A percentile compares a stretch with the other conserved stretches of the same genome.
phyloP scores from a whole-genome alignment of 2,888 invertebrate species.

The Scaptomyza caliginosa region DNA sequence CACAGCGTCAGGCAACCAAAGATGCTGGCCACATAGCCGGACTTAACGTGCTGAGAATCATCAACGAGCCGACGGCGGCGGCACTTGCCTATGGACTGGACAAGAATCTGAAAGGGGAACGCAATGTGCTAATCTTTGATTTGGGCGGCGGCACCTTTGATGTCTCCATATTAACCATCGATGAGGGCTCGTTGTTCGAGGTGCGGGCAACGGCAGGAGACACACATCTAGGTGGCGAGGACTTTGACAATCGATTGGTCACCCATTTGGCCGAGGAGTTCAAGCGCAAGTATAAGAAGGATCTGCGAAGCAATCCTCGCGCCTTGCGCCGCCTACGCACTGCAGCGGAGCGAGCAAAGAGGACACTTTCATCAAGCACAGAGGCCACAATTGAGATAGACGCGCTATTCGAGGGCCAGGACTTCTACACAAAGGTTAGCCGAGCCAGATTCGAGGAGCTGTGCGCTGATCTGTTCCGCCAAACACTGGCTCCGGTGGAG shows the following conservation, averaged over 20 bases:
- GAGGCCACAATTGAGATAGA: slow-evolving; percentile 36
- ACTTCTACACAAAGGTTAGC: slow-evolving; percentile 78
- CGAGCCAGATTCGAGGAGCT: slow-evolving; percentile 91
- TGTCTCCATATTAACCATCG: slow-evolving; percentile 80
- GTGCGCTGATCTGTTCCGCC: slow-evolving; percentile 84
- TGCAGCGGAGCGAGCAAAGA: slow-evolving; percentile 38
- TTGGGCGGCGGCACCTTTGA: slow-evolving; percentile 85
- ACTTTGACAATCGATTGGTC: slow-evolving; percentile 83
- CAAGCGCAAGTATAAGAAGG: slow-evolving; percentile 85
- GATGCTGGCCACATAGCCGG: slow-evolving; percentile 32
- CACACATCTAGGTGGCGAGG: slow-evolving; percentile 96
- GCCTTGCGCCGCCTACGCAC: slow-evolving; percentile 89
- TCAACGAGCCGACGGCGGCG: slow-evolving; percentile 32
- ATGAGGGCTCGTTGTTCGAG: slow-evolving; percentile 94
- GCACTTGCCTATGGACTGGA: slow-evolving; percentile 32
- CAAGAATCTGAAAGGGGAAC: slow-evolving; percentile 32
- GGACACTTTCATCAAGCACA: slow-evolving; percentile 34
- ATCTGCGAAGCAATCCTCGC: slow-evolving; percentile 87
- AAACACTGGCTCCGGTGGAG: slow-evolving; percentile 34
- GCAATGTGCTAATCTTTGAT: slow-evolving; percentile 59
- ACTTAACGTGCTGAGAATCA: slow-evolving; percentile 28
- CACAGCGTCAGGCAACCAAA: slow-evolving; percentile 30
- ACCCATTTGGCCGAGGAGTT: slow-evolving; percentile 36
- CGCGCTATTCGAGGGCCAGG: slow-evolving; percentile 34
- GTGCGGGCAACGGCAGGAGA: slow-evolving; percentile 98